A percentile compares a stretch with the other conserved stretches of the same genome.
Evolutionary conservation across 2,888 invertebrate species (phyloP).

Genomic region (Lochmaea capreae): DNA sequence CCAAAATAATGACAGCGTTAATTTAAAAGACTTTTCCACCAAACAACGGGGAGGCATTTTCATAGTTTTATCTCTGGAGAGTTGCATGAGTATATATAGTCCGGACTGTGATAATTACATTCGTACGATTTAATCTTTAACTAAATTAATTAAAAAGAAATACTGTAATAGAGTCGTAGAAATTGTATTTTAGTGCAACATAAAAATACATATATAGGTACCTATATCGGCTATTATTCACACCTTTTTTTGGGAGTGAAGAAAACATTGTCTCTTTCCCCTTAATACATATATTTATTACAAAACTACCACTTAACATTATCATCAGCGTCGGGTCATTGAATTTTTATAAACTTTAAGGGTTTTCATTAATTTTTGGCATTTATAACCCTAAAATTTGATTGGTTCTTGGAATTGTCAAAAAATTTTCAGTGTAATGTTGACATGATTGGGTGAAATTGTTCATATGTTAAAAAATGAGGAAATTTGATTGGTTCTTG

Average conservation of each 20-base stretch:
- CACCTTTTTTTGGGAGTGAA: constrained; percentile 13
- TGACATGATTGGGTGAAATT: no score
- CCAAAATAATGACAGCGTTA: constrained; percentile 53
- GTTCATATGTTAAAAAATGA: no score
- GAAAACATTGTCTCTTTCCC: neutral
- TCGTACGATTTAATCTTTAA: constrained; percentile 56
- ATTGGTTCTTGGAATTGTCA: no score
- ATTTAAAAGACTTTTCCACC: constrained; percentile 54
- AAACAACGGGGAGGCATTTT: constrained; percentile 54
- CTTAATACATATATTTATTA: no score
- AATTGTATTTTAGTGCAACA: constrained; percentile 39
- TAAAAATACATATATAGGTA: constrained; percentile 35
- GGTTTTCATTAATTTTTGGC: no score
- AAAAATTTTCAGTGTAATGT: no score
- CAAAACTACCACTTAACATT: no score
- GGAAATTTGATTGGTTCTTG: no score
- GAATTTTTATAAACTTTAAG: no score
- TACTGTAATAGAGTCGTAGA: constrained; percentile 52
- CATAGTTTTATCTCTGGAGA: constrained; percentile 52
- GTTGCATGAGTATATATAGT: constrained; percentile 53
- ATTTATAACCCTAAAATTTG: no score
- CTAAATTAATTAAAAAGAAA: constrained; percentile 55
- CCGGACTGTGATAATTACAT: constrained; percentile 52
- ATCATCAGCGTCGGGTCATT: no score
- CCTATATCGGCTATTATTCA: constrained; percentile 30